Conservation (phyloP, 2,797 vertebrate species). For the Nannoperca australis region DNA sequence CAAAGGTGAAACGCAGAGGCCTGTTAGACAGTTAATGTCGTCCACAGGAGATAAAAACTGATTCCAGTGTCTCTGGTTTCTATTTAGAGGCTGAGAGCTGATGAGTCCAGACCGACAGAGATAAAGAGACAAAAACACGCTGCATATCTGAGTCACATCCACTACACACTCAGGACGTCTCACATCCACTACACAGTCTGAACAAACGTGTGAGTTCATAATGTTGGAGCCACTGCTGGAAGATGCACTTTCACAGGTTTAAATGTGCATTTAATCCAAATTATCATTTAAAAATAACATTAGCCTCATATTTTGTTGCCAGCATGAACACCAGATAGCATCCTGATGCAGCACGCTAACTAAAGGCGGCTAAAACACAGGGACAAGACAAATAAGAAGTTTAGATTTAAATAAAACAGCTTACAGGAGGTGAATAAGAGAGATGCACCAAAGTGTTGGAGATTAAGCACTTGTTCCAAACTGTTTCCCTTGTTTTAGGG, state of each 20-base stretch:
- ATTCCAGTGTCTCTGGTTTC: constrained; percentile 29
- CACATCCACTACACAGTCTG: neutral
- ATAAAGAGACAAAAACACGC: constrained; percentile 57
- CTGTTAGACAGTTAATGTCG: neutral
- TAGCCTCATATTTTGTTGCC: too few relatives aligned
- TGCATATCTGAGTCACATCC: neutral
- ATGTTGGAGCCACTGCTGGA: neutral
- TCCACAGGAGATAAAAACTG: constrained; percentile 36
- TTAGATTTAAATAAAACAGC: too few relatives aligned
- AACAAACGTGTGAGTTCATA: too few relatives aligned
- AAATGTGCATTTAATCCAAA: neutral
- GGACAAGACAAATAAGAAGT: neutral
- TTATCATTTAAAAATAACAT: neutral
- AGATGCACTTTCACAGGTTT: neutral
- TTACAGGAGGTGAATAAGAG: too few relatives aligned
- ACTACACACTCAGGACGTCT: neutral
- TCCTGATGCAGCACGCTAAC: neutral
- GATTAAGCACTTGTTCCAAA: too few relatives aligned
- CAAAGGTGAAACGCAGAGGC: neutral
- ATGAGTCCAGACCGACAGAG: constrained; percentile 45
- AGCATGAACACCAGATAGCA: neutral
- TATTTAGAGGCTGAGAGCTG: constrained; percentile 54
- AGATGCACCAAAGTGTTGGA: too few relatives aligned
- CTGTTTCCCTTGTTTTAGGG: too few relatives aligned
- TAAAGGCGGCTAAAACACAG: neutral